Evolutionary conservation across 2,797 vertebrate species (phyloP).

Genomic region (Holocentrus rufus): DNA sequence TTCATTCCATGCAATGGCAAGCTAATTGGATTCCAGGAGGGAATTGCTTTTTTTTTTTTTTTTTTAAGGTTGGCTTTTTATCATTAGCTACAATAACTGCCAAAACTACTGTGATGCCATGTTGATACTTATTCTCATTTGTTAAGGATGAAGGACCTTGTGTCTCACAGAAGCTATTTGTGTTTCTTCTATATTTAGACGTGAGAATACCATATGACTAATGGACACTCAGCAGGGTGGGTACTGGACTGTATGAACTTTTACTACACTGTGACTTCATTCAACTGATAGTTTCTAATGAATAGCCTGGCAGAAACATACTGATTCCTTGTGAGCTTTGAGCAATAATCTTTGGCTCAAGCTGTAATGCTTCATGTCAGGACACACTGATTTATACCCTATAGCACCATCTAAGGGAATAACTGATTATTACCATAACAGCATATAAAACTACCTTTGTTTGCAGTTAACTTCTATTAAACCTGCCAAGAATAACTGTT

Average conservation of each 20-base stretch:
- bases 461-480: background rate
- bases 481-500: background rate
- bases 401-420: background rate
- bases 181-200: constrained; percentile 59
- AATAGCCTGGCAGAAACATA: too few relatives aligned
- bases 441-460: background rate
- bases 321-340: constrained; percentile 1
- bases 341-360: background rate
- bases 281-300: background rate
- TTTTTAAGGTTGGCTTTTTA: background rate
- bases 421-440: background rate
- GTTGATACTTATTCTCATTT: constrained; percentile 2
- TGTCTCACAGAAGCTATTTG: constrained; percentile 51
- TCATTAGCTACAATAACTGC: constrained; percentile 10
- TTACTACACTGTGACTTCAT: background rate
- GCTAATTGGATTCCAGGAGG: background rate
- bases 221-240: background rate
- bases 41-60: too few relatives aligned
- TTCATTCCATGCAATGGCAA: too few relatives aligned
- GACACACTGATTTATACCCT: background rate
- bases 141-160: constrained; percentile 24
- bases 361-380: background rate
- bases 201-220: constrained; percentile 19
- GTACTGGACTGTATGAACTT: background rate
- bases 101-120: background rate